phyloP scores from a whole-genome alignment of 2,888 invertebrate species.

The Tenthredo distinguenda region DNA sequence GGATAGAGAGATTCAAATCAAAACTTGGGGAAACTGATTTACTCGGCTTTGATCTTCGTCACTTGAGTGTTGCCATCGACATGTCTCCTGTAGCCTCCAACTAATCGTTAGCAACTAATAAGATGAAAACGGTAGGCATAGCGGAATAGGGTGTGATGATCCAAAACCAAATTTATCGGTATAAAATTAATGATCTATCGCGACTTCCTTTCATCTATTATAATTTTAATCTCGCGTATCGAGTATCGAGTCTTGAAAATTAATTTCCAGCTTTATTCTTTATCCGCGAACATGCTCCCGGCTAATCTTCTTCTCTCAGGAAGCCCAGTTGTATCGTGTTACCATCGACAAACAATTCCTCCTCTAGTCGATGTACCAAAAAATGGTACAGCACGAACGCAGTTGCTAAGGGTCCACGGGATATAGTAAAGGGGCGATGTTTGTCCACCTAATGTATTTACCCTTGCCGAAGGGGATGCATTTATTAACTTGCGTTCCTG shows the following conservation, averaged over 20 bases:
- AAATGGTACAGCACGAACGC: constrained; percentile 2
- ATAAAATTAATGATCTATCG: background rate
- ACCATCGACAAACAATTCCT: background rate
- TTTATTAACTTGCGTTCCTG: constrained; percentile 35
- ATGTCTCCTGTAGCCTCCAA: background rate
- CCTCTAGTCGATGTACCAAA: background rate
- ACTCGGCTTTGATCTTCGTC: background rate
- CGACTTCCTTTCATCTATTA: background rate
- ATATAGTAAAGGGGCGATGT: constrained; percentile 25
- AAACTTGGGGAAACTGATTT: background rate
- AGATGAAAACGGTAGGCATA: background rate
- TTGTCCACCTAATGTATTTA: constrained; percentile 49
- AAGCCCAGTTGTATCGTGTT: background rate
- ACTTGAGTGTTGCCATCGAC: background rate
- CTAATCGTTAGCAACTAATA: background rate
- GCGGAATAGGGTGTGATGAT: background rate
- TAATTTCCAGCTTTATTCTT: background rate
- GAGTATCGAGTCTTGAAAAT: background rate
- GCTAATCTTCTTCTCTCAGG: constrained; percentile 4
- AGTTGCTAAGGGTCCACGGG: background rate
- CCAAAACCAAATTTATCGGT: background rate
- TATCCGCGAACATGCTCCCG: background rate
- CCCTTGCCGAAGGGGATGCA: constrained; percentile 28
- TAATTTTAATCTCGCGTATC: background rate
- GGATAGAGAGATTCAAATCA: background rate